Conservation (phyloP, 2,888 invertebrate genomes). For the Drosophila kokeensis region DNA sequence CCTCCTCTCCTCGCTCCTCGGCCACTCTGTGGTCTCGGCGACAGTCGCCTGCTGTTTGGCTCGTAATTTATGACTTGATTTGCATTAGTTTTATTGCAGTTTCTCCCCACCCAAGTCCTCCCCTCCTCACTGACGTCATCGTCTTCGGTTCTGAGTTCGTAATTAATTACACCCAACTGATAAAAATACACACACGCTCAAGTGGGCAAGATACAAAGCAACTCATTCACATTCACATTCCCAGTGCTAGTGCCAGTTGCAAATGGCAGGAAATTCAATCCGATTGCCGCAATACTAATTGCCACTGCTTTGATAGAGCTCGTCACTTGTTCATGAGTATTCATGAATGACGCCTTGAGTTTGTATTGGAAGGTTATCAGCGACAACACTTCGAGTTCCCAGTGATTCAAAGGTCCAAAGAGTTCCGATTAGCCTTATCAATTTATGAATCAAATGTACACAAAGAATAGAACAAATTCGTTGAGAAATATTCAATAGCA, state of each 20-base stretch:
- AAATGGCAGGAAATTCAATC: conserved; percentile 20
- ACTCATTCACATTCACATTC: conserved; percentile 23
- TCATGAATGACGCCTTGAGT: not conserved
- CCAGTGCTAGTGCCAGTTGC: conserved; percentile 5
- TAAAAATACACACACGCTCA: conserved; percentile 34
- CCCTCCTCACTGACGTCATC: conserved; percentile 39
- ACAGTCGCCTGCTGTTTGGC: conserved; percentile 41
- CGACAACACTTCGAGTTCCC: not conserved
- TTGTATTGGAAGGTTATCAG: conserved; percentile 23
- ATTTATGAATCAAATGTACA: not conserved
- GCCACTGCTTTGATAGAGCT: conserved; percentile 5
- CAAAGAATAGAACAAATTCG: not conserved
- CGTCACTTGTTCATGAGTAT: conserved; percentile 13
- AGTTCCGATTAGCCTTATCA: conserved; percentile 27
- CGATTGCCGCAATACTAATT: conserved; percentile 7
- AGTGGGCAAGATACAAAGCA: conserved; percentile 25
- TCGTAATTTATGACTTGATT: conserved; percentile 64
- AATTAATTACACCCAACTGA: conserved; percentile 52
- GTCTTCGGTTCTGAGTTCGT: conserved; percentile 14
- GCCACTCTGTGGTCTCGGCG: not conserved
- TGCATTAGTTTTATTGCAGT: conserved; percentile 47
- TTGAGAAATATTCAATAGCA: not conserved
- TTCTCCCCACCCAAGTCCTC: conserved; percentile 3
- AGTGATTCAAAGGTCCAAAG: conserved; percentile 28
- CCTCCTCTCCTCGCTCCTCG: not conserved